Evolutionary conservation across 2,888 invertebrate species (phyloP), one percentile per base, ranked within the genome.

Genomic region (Hirtodrosophila confusa): DNA sequence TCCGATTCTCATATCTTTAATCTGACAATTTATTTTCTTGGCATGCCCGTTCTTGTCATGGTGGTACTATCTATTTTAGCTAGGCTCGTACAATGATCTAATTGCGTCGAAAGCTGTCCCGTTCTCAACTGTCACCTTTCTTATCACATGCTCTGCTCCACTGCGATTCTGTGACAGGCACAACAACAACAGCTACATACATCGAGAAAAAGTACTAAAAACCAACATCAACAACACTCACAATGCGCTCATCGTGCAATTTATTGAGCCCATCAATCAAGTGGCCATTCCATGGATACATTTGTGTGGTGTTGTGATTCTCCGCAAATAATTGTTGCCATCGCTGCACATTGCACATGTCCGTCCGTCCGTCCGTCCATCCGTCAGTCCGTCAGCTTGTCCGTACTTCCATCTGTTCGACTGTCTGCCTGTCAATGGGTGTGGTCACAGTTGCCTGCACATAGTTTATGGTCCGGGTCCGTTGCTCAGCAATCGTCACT

Each of bases 231-330:
- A 66, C 55, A 49, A 56, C 71, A 70, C 72, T 67, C 67, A 41
- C 74, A 69, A 62, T 64, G 73, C 66, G 67, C 74, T 76, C 72
- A 50, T 71, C 64, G 72, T 77, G 75, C 82, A 79, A 85, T 84
- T 84, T 86, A 84, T 84, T 84, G 85, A 72, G 79, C 85, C 79
- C 84, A 84, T 84, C 87, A 86, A 84, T 84, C 87, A 86, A 79
- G 70, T 66, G 82, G 66, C 71, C 71, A 80, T 80, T 68, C 82
- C 82, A 68, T 51, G 66, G 68, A 74, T 68, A 53, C 70, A 79
- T 70, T 75, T 63, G 75, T 70, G 67, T 80, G 70, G 73, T 80
- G 68, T 64, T 80, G 77, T 75, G 80, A 80, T 75, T 83, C 80
- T 74, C 66, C 74, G 80, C 86, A 75, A 84, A 86, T 80, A 86